Evolutionary conservation across 2,888 invertebrate species (phyloP).

Genomic region (Leucophenga montana): DNA sequence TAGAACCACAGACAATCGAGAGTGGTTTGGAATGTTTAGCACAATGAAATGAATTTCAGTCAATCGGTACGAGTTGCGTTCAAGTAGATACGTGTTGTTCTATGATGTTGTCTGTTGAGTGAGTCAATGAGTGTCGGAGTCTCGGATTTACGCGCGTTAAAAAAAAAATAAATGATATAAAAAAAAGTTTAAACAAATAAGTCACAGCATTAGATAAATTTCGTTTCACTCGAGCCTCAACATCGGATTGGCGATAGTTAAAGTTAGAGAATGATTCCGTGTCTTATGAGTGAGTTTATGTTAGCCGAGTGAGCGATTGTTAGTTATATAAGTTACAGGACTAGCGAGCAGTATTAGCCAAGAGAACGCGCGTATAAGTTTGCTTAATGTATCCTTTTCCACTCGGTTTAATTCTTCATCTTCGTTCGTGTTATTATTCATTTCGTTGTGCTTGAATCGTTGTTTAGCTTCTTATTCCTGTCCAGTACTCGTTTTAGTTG

Average conservation of each 20-base stretch:
- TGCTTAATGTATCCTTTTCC: slow-evolving; percentile 6
- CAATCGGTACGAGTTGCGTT: too few species aligned
- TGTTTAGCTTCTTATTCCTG: slow-evolving; percentile 11
- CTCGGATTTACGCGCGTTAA: slow-evolving; percentile 4
- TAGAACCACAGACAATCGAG: slow-evolving; percentile 19
- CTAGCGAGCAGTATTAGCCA: slow-evolving; percentile 69
- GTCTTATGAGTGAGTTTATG: slow-evolving; percentile 40
- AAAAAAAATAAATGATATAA: slow-evolving; percentile 26
- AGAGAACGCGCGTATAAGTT: slow-evolving; percentile 37
- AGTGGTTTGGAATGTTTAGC: slow-evolving; percentile 34
- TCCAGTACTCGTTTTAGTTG: slow-evolving; percentile 32
- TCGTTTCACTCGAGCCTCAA: not conserved
- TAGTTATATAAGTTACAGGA: slow-evolving; percentile 58
- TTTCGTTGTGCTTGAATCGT: slow-evolving; percentile 24
- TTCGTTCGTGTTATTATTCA: not conserved
- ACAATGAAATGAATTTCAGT: slow-evolving; percentile 17
- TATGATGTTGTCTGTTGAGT: not conserved
- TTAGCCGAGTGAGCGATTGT: slow-evolving; percentile 37
- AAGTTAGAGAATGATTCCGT: slow-evolving; percentile 29
- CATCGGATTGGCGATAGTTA: not conserved
- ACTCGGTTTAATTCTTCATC: not conserved
- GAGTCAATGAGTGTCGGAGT: slow-evolving; percentile 2
- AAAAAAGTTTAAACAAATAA: slow-evolving; percentile 24
- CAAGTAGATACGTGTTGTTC: too few species aligned
- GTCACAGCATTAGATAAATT: slow-evolving; percentile 13